Evolutionary conservation across 2,888 invertebrate species (phyloP).

Genomic region (Mesoligia furuncula): DNA sequence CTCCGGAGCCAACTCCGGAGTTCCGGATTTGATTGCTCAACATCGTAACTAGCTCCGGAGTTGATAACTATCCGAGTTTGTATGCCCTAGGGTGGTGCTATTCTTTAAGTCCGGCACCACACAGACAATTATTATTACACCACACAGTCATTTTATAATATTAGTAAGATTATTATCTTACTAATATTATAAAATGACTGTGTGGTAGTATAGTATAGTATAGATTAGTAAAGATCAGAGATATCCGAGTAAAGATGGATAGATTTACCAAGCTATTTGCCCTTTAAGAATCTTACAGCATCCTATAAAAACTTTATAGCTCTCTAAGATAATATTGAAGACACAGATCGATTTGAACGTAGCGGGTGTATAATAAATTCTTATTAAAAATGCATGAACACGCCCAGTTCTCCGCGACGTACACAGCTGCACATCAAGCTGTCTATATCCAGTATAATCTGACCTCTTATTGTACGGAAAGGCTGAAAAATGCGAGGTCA

Average conservation of each 20-base stretch:
- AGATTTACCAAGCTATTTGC: slow-evolving; percentile 4
- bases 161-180: too few species aligned
- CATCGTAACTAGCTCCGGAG: too few species aligned
- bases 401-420: slow-evolving; percentile 35
- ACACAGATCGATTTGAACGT: slow-evolving; percentile 56
- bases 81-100: too few species aligned
- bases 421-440: neutral
- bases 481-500: neutral
- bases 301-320: slow-evolving; percentile 32
- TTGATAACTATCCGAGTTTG: too few species aligned
- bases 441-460: neutral
- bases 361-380: slow-evolving; percentile 63
- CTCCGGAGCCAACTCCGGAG: too few species aligned
- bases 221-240: neutral
- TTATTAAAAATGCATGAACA: slow-evolving; percentile 69
- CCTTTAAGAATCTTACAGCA: slow-evolving; percentile 5
- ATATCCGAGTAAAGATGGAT: too few species aligned
- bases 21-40: too few species aligned
- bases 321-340: slow-evolving; percentile 42
- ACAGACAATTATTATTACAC: too few species aligned
- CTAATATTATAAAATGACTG: too few species aligned
- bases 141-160: too few species aligned
- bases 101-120: too few species aligned
- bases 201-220: too few species aligned
- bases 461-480: slow-evolving; percentile 2